Evolutionary conservation across 2,797 vertebrate species (phyloP).

Genomic region (Helicolenus hilgendorfi): DNA sequence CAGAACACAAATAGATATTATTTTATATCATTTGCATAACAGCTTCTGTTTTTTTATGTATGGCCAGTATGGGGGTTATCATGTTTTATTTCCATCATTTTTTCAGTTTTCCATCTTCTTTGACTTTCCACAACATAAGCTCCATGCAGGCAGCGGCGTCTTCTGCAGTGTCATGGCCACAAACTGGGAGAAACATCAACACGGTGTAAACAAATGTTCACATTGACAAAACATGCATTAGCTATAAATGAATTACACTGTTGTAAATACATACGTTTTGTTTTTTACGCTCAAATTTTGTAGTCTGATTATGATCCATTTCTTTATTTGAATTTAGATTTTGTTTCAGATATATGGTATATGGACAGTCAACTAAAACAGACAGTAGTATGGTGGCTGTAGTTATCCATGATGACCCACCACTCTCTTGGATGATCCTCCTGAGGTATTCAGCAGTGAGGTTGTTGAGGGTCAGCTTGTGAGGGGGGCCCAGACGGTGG

Average conservation of each 20-base stretch:
- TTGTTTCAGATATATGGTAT: background rate
- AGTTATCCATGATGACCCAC: conserved; percentile 82
- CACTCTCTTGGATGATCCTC: conserved; percentile 91
- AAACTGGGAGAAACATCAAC: conserved; percentile 74
- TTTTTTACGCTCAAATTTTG: background rate
- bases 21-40: background rate
- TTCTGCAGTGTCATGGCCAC: conserved; percentile 89
- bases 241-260: background rate
- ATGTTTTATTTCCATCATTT: conserved; percentile 74
- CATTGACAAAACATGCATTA: background rate
- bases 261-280: background rate
- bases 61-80: background rate
- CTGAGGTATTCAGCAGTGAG: conserved; percentile 90
- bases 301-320: background rate
- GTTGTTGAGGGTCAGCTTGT: conserved; percentile 88
- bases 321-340: conserved; percentile 34
- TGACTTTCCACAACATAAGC: conserved; percentile 92
- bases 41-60: background rate
- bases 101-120: conserved; percentile 90
- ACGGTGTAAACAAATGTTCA: background rate
- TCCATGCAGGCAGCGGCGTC: conserved; percentile 91
- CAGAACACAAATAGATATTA: background rate
- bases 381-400: background rate
- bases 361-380: background rate
- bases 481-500: conserved; percentile 89